phyloP scores from a whole-genome alignment of 2,113 vertebrate genomes.

The Naja naja region DNA sequence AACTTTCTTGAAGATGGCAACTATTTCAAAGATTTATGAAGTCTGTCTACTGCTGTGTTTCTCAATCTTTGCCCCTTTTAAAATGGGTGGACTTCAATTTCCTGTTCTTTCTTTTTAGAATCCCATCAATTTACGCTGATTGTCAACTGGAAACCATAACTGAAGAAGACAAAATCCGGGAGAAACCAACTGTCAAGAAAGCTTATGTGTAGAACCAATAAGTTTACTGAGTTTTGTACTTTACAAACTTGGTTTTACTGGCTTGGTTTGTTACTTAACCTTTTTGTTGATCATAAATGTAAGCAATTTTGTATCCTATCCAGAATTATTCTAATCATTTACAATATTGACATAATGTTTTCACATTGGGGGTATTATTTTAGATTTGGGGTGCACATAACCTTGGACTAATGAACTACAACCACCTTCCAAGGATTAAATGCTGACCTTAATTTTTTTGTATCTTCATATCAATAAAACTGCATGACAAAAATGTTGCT shows the following conservation, averaged over 20 bases:
- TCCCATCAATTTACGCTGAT: accelerated
- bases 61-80: not conserved
- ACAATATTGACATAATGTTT: not conserved
- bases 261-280: too few species aligned
- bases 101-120: not conserved
- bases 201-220: not conserved
- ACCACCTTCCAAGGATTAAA: not conserved
- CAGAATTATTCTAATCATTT: not conserved
- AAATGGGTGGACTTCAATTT: not conserved
- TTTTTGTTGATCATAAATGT: too few species aligned
- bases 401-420: not conserved
- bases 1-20: not conserved
- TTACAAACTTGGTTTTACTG: not conserved
- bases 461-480: not conserved
- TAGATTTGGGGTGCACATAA: not conserved
- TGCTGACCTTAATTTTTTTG: not conserved
- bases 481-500: not conserved
- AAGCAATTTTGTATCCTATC: not conserved
- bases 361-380: not conserved
- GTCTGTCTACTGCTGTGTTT: not conserved
- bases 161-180: accelerated
- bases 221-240: not conserved
- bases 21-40: not conserved
- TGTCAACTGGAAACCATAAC: not conserved
- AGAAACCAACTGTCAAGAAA: accelerated